Evolutionary conservation across 2,888 invertebrate species (phyloP).

Genomic region (Apamea anceps): DNA sequence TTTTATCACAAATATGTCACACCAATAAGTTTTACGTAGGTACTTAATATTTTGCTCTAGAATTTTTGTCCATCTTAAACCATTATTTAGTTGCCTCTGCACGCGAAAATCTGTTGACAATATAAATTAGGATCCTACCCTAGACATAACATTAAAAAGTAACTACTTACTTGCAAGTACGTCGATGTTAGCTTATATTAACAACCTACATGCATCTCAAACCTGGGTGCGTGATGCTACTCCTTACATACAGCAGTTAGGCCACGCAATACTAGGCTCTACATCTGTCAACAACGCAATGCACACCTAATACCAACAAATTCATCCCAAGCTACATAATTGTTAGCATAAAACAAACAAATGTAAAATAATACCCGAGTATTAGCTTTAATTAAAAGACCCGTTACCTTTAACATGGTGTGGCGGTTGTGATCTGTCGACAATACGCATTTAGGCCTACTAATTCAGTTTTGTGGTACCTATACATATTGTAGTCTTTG

Average conservation of each 20-base stretch:
- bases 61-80: not conserved
- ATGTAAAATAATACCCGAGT: slow-evolving; percentile 1
- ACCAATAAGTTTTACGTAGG: not conserved
- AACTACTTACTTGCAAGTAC: slow-evolving; percentile 33
- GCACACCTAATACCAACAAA: slow-evolving; percentile 45
- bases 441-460: slow-evolving; percentile 16
- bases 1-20: not conserved
- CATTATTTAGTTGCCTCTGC: slow-evolving; percentile 17
- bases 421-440: slow-evolving; percentile 6
- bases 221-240: slow-evolving; percentile 9
- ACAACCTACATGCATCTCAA: slow-evolving; percentile 23
- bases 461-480: slow-evolving; percentile 1
- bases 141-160: not conserved
- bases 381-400: slow-evolving; percentile 1
- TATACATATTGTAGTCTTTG: too few species aligned
- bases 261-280: slow-evolving; percentile 30
- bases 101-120: slow-evolving; percentile 41
- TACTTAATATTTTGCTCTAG: not conserved
- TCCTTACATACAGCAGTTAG: slow-evolving; percentile 33
- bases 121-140: slow-evolving; percentile 33
- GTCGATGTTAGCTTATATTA: slow-evolving; percentile 14
- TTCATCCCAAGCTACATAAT: slow-evolving; percentile 26
- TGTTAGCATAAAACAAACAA: slow-evolving; percentile 16
- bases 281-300: slow-evolving; percentile 41
- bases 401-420: slow-evolving; percentile 26